phyloP scores from a whole-genome alignment of 2,888 invertebrate genomes.

The Andrena dorsata region DNA sequence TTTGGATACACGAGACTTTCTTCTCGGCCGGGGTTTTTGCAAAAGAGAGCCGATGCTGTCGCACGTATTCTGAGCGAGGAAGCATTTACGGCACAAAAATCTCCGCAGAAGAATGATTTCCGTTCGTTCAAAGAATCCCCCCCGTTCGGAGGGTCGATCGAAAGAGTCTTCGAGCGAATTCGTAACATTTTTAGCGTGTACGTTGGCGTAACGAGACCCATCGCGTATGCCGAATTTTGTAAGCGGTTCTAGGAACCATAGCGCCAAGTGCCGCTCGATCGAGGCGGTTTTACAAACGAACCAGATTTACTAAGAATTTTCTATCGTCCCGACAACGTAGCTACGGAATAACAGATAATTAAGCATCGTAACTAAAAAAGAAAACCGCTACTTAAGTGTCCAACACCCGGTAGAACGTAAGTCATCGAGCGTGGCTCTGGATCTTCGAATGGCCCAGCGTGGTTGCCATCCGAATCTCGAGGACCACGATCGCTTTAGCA shows the following conservation, averaged over 20 bases:
- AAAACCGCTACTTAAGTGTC: constrained; percentile 48
- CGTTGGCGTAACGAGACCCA: not conserved
- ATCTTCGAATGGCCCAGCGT: not conserved
- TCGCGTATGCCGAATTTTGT: constrained; percentile 56
- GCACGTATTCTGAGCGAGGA: not conserved
- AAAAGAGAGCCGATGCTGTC: not conserved
- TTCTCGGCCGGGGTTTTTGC: not conserved
- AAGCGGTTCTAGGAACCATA: constrained; percentile 38
- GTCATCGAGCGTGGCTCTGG: constrained; percentile 14
- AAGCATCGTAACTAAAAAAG: constrained; percentile 39
- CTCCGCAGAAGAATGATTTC: not conserved
- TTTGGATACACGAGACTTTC: not conserved
- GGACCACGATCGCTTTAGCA: not conserved
- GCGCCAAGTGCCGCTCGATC: constrained; percentile 12
- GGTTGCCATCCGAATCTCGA: not conserved
- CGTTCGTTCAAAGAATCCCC: not conserved
- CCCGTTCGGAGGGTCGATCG: not conserved
- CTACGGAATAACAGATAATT: constrained; percentile 52
- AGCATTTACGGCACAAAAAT: not conserved
- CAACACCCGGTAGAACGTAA: constrained; percentile 32
- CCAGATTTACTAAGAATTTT: constrained; percentile 70
- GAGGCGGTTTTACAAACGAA: constrained; percentile 58
- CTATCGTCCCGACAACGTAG: constrained; percentile 57
- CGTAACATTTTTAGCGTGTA: not conserved
- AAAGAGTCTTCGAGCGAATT: constrained; percentile 22